Conservation (phyloP, 2,888 invertebrate genomes). For the Phyllotreta cruciferae region DNA sequence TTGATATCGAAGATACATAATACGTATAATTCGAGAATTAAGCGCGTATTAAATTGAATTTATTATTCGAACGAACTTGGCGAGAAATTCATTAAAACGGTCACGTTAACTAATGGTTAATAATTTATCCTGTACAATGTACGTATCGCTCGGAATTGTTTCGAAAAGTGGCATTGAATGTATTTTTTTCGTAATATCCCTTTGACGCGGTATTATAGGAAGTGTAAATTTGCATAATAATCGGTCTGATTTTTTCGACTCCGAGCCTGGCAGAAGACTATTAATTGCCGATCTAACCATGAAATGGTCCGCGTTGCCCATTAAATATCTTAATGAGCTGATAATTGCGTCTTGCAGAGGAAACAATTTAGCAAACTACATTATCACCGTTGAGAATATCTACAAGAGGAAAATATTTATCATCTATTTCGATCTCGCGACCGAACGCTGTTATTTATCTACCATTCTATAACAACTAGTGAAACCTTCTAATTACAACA, state of each 20-base stretch:
- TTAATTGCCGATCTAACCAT: conserved; percentile 33
- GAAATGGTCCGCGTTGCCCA: conserved; percentile 23
- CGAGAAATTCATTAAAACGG: too few relatives aligned
- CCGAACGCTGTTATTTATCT: conserved; percentile 2
- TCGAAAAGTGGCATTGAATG: not conserved
- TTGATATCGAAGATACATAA: too few relatives aligned
- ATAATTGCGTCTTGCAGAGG: conserved; percentile 25
- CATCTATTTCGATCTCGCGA: conserved; percentile 20
- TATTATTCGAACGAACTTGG: too few relatives aligned
- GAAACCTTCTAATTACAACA: too few relatives aligned
- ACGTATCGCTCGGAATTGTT: too few relatives aligned
- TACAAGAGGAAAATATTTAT: conserved; percentile 24
- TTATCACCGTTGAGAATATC: conserved; percentile 10
- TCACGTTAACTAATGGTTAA: too few relatives aligned
- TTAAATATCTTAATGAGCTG: conserved; percentile 26
- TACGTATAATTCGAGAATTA: too few relatives aligned
- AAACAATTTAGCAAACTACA: conserved; percentile 25
- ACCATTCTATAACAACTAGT: not conserved
- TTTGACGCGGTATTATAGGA: not conserved
- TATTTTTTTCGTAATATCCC: not conserved
- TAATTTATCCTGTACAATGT: too few relatives aligned
- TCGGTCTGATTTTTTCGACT: not conserved
- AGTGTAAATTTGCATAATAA: not conserved
- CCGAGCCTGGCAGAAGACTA: conserved; percentile 17
- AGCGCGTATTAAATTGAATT: too few relatives aligned